These are phyloP conservation scores for Panthera uncia DNA, from an alignment of 2,113 vertebrate genomes.

Conservation along the genomic window DNA sequence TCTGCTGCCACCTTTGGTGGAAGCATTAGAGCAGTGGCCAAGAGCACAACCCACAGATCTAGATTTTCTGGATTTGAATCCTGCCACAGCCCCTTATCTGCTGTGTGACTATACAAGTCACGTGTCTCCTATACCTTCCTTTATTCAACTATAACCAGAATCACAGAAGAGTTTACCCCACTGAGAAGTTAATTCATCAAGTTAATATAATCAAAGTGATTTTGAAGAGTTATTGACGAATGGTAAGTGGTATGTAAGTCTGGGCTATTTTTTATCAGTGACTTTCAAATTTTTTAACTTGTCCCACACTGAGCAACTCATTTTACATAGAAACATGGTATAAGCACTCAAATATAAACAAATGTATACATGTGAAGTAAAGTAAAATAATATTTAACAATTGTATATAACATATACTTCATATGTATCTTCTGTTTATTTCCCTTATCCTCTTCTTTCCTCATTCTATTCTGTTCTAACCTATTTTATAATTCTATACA, in stretches of 20 bases:
- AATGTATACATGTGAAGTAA: background rate
- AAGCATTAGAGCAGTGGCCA: background rate
- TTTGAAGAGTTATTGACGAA: background rate
- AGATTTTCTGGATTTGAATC: background rate
- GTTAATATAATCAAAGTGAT: background rate
- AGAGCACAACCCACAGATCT: background rate
- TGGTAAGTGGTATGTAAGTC: background rate
- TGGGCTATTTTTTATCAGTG: background rate
- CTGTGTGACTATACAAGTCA: background rate
- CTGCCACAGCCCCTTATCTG: background rate
- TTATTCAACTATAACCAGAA: background rate
- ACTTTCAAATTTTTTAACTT: background rate
- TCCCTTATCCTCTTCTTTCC: background rate
- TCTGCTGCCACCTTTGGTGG: background rate
- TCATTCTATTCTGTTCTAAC: background rate
- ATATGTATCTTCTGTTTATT: background rate
- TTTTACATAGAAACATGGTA: background rate
- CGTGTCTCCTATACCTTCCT: background rate
- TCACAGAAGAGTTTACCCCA: background rate
- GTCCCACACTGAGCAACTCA: background rate
- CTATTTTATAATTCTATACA: background rate
- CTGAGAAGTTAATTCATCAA: background rate
- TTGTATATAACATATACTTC: background rate
- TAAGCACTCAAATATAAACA: background rate
- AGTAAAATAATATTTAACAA: background rate